Percentiles rank a stretch among this genome's conserved stretches.
phyloP scores from a whole-genome alignment of 2,888 invertebrate genomes.

The Drosophila greeni region DNA sequence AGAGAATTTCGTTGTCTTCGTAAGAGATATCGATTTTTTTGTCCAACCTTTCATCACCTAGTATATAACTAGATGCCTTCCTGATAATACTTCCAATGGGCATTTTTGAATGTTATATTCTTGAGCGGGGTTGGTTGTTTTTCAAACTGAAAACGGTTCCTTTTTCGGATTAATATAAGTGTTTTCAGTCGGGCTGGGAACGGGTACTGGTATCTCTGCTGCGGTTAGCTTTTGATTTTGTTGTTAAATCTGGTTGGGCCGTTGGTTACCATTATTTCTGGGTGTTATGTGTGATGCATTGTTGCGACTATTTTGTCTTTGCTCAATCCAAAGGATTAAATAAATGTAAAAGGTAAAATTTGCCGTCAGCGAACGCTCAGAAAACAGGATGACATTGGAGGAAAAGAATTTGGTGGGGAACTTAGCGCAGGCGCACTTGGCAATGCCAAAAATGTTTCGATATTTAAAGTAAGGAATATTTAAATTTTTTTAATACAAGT shows the following conservation, averaged over 20 bases:
- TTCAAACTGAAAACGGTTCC: slow-evolving; percentile 1
- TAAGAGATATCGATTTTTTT: slow-evolving; percentile 83
- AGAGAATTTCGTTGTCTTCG: slow-evolving; percentile 90
- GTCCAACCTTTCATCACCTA: slow-evolving; percentile 85
- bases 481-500: not conserved
- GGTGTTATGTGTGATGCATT: not conserved
- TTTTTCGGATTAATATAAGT: slow-evolving; percentile 2
- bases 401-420: slow-evolving; percentile 23
- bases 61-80: slow-evolving; percentile 88
- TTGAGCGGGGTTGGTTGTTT: slow-evolving; percentile 14
- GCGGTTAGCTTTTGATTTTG: slow-evolving; percentile 21
- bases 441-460: not conserved
- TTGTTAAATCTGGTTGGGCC: not conserved
- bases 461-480: not conserved
- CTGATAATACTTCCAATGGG: slow-evolving; percentile 87
- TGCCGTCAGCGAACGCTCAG: slow-evolving; percentile 15
- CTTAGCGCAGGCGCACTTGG: slow-evolving; percentile 22
- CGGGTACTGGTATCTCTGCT: slow-evolving; percentile 8
- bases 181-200: slow-evolving; percentile 3
- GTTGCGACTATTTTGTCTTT: not conserved
- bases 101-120: slow-evolving; percentile 80
- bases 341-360: slow-evolving; percentile 16
- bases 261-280: slow-evolving; percentile 26
- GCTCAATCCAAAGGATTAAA: slow-evolving; percentile 6
- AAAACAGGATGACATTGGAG: slow-evolving; percentile 35